Evolutionary conservation across 1,140 invertebrate species (phyloP), one percentile per base, ranked within the genome.

Genomic region (Battus philenor): DNA sequence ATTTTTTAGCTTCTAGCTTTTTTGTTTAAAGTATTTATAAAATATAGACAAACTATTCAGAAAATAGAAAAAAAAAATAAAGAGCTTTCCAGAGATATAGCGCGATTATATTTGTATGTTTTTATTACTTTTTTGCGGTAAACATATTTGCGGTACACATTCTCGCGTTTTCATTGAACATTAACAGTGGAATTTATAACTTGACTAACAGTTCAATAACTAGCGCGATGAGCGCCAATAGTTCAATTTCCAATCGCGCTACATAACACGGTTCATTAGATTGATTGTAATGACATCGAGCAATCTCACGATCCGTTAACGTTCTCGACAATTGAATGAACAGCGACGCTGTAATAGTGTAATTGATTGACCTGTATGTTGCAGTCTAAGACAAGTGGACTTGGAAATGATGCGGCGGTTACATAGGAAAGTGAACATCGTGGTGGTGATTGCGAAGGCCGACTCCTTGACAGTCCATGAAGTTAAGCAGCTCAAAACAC

Each of bases 371-470:
- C 6, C 29, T 44, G 43, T 44, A 43, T 60, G 39, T 75, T 78
- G 2, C 58, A 98, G 96, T 49, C 87, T 99, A 32, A 92, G 98
- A 59, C 95, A 97, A 68, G 89, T 99, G 66, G 98, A 99, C 82
- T 88, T 99, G 51, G 96, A 99, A 87, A 92, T 98, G 70, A 94
- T 99, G 91, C 93, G 94, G 72, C 89, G 94, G 33, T 87, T 99
- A 8, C 97, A 99, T 69, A 91, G 95, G 32, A 98, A 97, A 90
- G 95, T 98, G 9, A 99, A 99, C 72, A 95, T 99, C 43, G 96
- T 99, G 9, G 96, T 98, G 31, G 93, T 99, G 0, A 98, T 99
- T 67, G 97, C 97, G 2, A 99, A 99, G 88, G 96, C 98, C 0
- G 98, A 99, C 76, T 97, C 96, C 3, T 87, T 99, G 8, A 99